Percentiles rank a stretch among this genome's conserved stretches.
Evolutionary conservation across 2,797 vertebrate genomes (phyloP).

Genomic region (Lagorchestes hirsutus): DNA sequence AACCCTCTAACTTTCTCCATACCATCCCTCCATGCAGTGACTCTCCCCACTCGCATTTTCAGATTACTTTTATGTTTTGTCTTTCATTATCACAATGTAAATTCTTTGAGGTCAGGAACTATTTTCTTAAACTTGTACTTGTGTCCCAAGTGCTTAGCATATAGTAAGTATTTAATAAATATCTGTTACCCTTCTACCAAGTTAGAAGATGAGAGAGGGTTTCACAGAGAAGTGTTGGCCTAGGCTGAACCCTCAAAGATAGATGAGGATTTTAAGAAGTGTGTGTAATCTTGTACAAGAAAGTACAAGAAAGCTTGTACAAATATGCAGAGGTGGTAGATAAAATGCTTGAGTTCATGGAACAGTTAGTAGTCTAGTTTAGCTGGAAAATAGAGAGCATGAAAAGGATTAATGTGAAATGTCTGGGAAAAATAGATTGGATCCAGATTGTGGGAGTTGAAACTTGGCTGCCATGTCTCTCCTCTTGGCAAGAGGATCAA

Average conservation of each 20-base stretch:
- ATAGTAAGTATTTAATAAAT: neutral
- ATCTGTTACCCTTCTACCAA: neutral
- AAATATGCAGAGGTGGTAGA: neutral
- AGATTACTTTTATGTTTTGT: neutral
- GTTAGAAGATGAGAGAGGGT: neutral
- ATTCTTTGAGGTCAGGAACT: neutral
- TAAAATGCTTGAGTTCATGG: neutral
- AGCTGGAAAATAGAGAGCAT: neutral
- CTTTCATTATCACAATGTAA: neutral
- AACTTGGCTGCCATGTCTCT: neutral
- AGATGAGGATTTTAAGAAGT: neutral
- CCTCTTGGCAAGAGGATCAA: conserved; percentile 2
- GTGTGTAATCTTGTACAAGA: neutral
- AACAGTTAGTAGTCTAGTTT: neutral
- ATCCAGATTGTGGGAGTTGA: neutral
- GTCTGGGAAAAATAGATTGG: conserved; percentile 2
- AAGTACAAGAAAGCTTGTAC: neutral
- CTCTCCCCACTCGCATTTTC: neutral
- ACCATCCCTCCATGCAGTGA: neutral
- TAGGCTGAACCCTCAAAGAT: neutral
- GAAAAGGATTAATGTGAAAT: neutral
- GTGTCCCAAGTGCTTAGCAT: neutral
- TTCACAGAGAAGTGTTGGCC: neutral
- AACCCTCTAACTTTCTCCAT: neutral
- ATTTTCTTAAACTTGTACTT: neutral